Conservation (phyloP, 2,888 invertebrate species). For the Agrotis segetum region DNA sequence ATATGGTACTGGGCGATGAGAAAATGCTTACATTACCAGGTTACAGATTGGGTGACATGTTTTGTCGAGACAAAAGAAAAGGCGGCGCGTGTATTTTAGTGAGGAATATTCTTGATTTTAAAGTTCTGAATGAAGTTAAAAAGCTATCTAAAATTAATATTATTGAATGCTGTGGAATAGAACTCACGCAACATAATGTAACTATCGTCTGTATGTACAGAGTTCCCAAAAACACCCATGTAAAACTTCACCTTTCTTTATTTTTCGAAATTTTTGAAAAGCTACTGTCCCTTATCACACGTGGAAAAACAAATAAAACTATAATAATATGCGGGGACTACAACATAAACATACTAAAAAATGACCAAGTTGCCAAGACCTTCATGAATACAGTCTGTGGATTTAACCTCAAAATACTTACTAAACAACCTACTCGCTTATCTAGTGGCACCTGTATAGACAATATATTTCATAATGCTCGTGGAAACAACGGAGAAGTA, state of each 20-base stretch:
- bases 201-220: constrained; percentile 4
- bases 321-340: no score
- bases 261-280: constrained; percentile 8
- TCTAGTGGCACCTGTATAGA: constrained; percentile 31
- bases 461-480: constrained; percentile 31
- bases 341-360: no score
- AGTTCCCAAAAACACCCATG: constrained; percentile 6
- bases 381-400: not conserved
- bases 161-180: constrained; percentile 8
- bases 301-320: no score
- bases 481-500: constrained; percentile 21
- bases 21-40: not conserved
- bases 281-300: constrained; percentile 1
- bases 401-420: constrained; percentile 2
- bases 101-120: not conserved
- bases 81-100: constrained; percentile 9
- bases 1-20: not conserved
- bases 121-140: not conserved
- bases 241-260: not conserved
- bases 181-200: constrained; percentile 9
- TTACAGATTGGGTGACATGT: constrained; percentile 6
- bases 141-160: not conserved
- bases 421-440: constrained; percentile 11
- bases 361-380: no score
- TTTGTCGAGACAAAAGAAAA: not conserved